A percentile compares a stretch with the other conserved stretches of the same genome.
These are phyloP conservation scores for Tipula unca DNA, from an alignment of 2,888 invertebrate genomes.

Conservation along the genomic window DNA sequence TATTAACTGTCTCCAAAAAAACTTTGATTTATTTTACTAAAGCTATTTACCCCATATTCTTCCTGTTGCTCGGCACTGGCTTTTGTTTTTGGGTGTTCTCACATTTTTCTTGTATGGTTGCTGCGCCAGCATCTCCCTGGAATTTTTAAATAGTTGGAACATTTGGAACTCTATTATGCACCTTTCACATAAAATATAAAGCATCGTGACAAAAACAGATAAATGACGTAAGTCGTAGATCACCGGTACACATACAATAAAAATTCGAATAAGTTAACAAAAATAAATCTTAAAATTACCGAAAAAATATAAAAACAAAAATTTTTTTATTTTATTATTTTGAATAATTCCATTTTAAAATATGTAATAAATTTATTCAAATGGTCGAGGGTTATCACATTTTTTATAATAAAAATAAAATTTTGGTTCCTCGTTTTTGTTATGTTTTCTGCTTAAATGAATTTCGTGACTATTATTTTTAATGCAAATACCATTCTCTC, in stretches of 20 bases:
- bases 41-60: no score
- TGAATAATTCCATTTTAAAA: neutral
- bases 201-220: no score
- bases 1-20: no score
- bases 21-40: no score
- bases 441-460: constrained; percentile 14
- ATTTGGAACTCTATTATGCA: no score
- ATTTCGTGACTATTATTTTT: constrained; percentile 14
- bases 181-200: no score
- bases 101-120: no score
- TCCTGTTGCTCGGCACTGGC: no score
- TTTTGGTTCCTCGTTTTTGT: neutral
- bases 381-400: constrained; percentile 2
- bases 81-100: no score
- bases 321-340: neutral
- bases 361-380: neutral
- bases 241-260: neutral
- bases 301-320: neutral
- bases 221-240: neutral
- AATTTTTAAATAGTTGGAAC: no score
- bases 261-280: neutral
- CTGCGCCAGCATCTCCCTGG: no score
- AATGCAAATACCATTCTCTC: constrained; percentile 8
- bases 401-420: neutral
- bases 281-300: constrained; percentile 1